Percentiles rank a stretch among this genome's conserved stretches.
These are phyloP conservation scores for Teleogryllus oceanicus DNA, from an alignment of 2,888 invertebrate species.

Conservation along the genomic window DNA sequence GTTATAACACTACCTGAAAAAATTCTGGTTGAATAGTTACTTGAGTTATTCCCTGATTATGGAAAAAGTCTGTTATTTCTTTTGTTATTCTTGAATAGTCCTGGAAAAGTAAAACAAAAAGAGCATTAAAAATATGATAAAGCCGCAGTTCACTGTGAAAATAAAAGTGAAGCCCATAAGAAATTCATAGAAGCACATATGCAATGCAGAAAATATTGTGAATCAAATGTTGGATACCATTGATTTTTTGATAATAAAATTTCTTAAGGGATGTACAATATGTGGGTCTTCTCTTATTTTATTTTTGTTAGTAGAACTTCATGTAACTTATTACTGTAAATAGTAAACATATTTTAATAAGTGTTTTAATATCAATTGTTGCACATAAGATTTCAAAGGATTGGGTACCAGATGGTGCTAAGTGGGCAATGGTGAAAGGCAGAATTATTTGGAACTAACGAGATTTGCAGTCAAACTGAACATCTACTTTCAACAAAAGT, in stretches of 20 bases:
- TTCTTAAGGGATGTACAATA: too few species aligned
- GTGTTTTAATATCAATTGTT: too few species aligned
- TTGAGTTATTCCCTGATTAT: slow-evolving; percentile 74
- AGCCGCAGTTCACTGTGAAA: neutral
- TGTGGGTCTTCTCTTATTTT: too few species aligned
- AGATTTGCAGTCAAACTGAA: too few species aligned
- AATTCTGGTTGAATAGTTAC: slow-evolving; percentile 89
- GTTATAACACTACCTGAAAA: slow-evolving; percentile 37
- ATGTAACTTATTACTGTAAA: too few species aligned
- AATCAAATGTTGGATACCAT: neutral
- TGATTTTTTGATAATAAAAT: too few species aligned
- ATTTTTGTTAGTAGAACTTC: too few species aligned
- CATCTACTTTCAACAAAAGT: neutral
- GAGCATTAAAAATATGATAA: neutral
- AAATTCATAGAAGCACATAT: neutral
- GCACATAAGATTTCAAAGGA: too few species aligned
- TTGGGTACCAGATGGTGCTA: too few species aligned
- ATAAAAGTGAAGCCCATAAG: neutral
- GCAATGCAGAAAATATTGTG: neutral
- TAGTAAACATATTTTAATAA: too few species aligned
- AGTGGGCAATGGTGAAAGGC: neutral
- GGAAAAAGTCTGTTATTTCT: slow-evolving; percentile 69
- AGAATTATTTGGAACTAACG: neutral
- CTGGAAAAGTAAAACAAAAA: slow-evolving; percentile 36
- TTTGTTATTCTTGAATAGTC: slow-evolving; percentile 47